Base-by-base conservation (phyloP, 1,140 invertebrate species). In the Spodoptera litura region DNA sequence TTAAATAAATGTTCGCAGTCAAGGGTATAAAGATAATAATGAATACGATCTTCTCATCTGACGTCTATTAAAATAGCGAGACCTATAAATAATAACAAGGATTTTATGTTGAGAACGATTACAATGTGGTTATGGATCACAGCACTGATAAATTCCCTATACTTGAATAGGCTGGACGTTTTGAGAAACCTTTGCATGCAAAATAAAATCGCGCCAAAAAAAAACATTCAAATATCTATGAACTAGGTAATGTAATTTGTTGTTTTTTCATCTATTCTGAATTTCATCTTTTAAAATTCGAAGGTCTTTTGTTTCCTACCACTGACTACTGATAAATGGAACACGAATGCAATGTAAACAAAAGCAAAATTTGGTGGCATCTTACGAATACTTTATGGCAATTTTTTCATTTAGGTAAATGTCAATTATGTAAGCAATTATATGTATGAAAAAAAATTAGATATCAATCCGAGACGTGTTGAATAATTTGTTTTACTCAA, bases 51-150 rank as follows among this genome's bases (percentile, higher is more conserved):
- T 27, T 31, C 20, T 9, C 11, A 53, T 27, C 4, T 52, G 49
- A 51, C 10, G 49, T 52, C 12, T 27, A 27, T 68, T 51, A 68
- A 31, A 70, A 53, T 51, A 52, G 49, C 13, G 15, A 10, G 20
- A 52, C 20, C 49, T 70, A 70, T 53, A 70, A 70, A 70, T 70
- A 70, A 25, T 25, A 53, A 52, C 49, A 70, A 70, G 66, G 49
- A 53, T 70, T 53, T 53, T 70, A 25, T 38, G n/a, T 52, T 53
- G 66, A 70, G 53, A 31, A 70, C 51, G 62, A 51, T 66, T 49
- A 49, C 15, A 44, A 51, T 51, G 15, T 49, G n/a, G 66, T 13
- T 13, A 12, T 53, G 12, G 64, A 68, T 70, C 49, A 25, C 20
- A 20, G 52, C 66, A 49, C 66, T 10, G 25, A 70, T 53, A 44